Conservation (phyloP, 1,140 invertebrate species). For the Plectrocnemia conspersa region DNA sequence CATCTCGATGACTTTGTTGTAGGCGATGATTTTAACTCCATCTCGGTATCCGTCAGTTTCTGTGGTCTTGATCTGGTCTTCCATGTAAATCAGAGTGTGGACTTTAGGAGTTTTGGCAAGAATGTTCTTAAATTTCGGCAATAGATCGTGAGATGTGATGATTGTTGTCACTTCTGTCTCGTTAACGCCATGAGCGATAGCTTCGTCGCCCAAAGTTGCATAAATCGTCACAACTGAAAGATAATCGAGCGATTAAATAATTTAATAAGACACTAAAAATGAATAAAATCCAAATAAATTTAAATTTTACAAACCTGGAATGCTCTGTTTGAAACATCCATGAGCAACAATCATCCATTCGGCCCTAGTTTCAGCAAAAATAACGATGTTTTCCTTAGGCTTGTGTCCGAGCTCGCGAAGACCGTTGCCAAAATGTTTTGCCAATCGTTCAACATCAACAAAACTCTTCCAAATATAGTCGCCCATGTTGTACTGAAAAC, state of each 20-base stretch:
- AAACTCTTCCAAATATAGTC: constrained; percentile 90
- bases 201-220: constrained; percentile 93
- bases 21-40: constrained; percentile 61
- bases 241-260: constrained; percentile 23
- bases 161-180: constrained; percentile 91
- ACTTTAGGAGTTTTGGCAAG: constrained; percentile 64
- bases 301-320: constrained; percentile 65
- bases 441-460: constrained; percentile 69
- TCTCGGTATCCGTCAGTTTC: constrained; percentile 64
- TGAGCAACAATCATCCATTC: constrained; percentile 97
- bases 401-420: constrained; percentile 63
- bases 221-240: constrained; percentile 90
- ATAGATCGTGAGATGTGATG: constrained; percentile 82
- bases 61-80: constrained; percentile 72
- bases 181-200: constrained; percentile 90
- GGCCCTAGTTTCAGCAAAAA: constrained; percentile 94
- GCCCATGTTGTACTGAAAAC: constrained; percentile 80
- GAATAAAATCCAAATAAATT: too few relatives aligned
- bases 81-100: constrained; percentile 82
- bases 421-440: constrained; percentile 74
- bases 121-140: constrained; percentile 84
- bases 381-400: constrained; percentile 71
- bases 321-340: constrained; percentile 89
- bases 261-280: constrained; percentile 6
- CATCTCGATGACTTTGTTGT: constrained; percentile 53